A percentile compares a stretch with the other conserved stretches of the same genome.
Conservation (phyloP, 1,140 invertebrate species). For the Luehdorfia chinensis region DNA sequence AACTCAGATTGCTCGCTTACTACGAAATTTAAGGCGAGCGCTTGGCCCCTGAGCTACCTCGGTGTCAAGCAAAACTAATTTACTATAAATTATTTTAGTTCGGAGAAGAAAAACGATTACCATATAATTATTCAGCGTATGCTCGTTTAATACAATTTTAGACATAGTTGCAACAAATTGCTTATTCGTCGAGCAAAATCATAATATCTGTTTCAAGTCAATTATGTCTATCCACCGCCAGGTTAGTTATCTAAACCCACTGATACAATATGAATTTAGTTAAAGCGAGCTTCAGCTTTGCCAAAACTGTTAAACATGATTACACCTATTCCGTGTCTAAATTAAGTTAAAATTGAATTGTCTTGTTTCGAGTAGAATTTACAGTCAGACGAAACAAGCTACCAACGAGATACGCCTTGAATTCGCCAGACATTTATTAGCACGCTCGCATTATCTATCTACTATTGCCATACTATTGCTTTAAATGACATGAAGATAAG, state of each 20-base stretch:
- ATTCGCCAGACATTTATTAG: slow-evolving; percentile 26
- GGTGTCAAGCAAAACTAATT: no score
- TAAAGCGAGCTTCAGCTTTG: slow-evolving; percentile 43
- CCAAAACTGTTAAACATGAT: slow-evolving; percentile 55
- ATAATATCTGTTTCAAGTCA: slow-evolving; percentile 66
- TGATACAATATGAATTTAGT: slow-evolving; percentile 60
- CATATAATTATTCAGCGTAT: no score
- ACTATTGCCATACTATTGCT: slow-evolving; percentile 31
- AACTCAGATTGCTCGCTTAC: no score
- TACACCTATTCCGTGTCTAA: slow-evolving; percentile 37
- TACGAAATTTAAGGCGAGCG: no score
- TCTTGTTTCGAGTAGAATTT: slow-evolving; percentile 32
- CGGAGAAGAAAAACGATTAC: no score
- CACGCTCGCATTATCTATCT: slow-evolving; percentile 23
- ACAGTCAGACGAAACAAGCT: slow-evolving; percentile 20
- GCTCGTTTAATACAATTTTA: not conserved
- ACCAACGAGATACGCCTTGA: slow-evolving; percentile 15
- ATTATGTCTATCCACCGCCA: slow-evolving; percentile 67
- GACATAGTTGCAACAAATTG: slow-evolving; percentile 9
- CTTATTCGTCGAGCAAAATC: slow-evolving; percentile 41
- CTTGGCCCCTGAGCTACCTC: no score
- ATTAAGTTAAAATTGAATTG: slow-evolving; percentile 53
- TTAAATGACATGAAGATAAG: slow-evolving; percentile 27
- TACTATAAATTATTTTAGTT: no score
- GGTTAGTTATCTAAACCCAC: slow-evolving; percentile 56